Base-by-base conservation (phyloP, 2,113 vertebrate species). In the Nannospalax galili region DNA sequence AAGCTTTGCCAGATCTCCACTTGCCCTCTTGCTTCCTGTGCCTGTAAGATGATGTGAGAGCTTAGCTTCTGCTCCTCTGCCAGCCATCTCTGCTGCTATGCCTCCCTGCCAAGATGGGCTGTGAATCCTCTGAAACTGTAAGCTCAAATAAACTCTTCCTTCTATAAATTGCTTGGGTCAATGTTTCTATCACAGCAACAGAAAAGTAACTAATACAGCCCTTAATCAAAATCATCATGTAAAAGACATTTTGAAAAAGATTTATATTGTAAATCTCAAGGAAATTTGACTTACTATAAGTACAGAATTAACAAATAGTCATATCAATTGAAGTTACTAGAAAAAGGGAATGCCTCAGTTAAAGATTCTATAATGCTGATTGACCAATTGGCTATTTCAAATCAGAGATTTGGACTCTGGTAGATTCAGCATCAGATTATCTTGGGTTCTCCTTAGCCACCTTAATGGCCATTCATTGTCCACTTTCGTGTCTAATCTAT, bases 241-340 rank as follows among this genome's bases (percentile, higher is more conserved):
- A n/a, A n/a, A n/a, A n/a, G n/a, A n/a, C 1, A 37, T 67, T 94
- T 82, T 78, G 35, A 94, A 87, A 78, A 60, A 45, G 1, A 73
- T 65, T 1, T 37, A 11, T 64, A 62, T 65, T 88, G 2, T 12
- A 88, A 91, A 32, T 73, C 85, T 88, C 19, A 94, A 95, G 56
- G 30, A 20, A 40, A 26, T 85, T 42, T 56, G 48, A 88, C 14
- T 90, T 74, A 84, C 24, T 85, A 74, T 48, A 86, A 84, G 75
- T 64, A 70, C 19, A 84, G 84, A 80, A 84, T 67, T 69, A 88
- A 88, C 24, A 90, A 91, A 92, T 84, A 93, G 3, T 8, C 9
- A n/a, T 56, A 19, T 79, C 17, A 79, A 79, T 3, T 32, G 30
- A 78, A 26, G 12, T 75, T 15, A 11, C 73, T 24, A 42, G 37